These are phyloP conservation scores for Chrysoperla carnea DNA, from an alignment of 1,140 invertebrate genomes.

Conservation along the genomic window DNA sequence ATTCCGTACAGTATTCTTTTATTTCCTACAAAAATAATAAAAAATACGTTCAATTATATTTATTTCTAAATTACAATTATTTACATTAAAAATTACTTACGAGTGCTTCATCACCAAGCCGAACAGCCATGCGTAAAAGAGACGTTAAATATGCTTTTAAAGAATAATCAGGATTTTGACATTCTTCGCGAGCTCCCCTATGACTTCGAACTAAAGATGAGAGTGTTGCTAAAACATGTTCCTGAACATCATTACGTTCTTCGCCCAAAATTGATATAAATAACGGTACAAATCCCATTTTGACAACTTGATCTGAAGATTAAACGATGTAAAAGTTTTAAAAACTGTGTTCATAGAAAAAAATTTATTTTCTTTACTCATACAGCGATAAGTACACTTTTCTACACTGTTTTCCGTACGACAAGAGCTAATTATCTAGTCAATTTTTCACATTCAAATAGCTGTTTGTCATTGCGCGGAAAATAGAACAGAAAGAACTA, in stretches of 20 bases:
- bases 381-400: too few relatives aligned
- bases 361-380: too few relatives aligned
- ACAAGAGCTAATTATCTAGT: too few relatives aligned
- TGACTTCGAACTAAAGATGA: constrained; percentile 13
- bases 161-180: constrained; percentile 11
- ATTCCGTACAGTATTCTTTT: constrained; percentile 3
- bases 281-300: constrained; percentile 12
- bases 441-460: background rate
- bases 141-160: constrained; percentile 8
- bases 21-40: constrained; percentile 6
- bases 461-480: too few relatives aligned
- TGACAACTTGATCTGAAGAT: constrained; percentile 11
- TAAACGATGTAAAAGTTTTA: too few relatives aligned
- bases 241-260: constrained; percentile 13
- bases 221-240: constrained; percentile 15
- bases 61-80: background rate
- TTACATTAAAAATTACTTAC: constrained; percentile 4
- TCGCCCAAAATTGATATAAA: constrained; percentile 12
- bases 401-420: too few relatives aligned
- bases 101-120: constrained; percentile 11
- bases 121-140: background rate
- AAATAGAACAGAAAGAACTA: too few relatives aligned
- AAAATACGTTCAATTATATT: constrained; percentile 1
- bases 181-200: constrained; percentile 9
- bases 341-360: too few relatives aligned